A percentile compares a stretch with the other conserved stretches of the same genome.
Conservation (phyloP, 2,888 invertebrate genomes). For the Tribolium freemani region DNA sequence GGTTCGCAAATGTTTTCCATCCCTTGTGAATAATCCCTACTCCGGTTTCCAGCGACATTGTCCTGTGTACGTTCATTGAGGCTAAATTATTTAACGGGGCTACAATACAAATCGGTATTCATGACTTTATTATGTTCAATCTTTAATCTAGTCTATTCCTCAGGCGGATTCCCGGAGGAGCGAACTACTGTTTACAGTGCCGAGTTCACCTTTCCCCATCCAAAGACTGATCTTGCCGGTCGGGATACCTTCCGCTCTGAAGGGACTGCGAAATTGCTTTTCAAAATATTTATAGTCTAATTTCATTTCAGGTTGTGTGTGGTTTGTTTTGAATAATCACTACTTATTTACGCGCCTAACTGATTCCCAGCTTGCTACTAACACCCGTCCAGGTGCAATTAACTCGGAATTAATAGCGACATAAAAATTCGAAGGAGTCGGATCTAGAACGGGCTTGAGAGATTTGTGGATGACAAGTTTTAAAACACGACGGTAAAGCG, state of each 20-base stretch:
- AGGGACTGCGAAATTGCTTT: constrained; percentile 54
- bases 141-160: constrained; percentile 55
- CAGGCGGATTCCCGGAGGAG: constrained; percentile 37
- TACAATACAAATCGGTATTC: constrained; percentile 58
- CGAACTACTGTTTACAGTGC: constrained; percentile 45
- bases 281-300: constrained; percentile 57
- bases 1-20: constrained; percentile 49
- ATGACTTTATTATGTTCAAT: constrained; percentile 60
- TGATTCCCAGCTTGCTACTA: constrained; percentile 23
- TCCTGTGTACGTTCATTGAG: constrained; percentile 43
- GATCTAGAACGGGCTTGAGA: neutral
- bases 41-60: constrained; percentile 49
- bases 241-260: constrained; percentile 44
- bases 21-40: constrained; percentile 48
- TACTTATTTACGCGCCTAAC: constrained; percentile 32
- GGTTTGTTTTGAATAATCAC: constrained; percentile 44
- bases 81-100: constrained; percentile 54
- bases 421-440: constrained; percentile 23
- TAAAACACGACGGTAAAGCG: neutral
- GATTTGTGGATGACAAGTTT: neutral
- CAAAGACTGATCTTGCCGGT: constrained; percentile 41
- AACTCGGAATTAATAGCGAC: constrained; percentile 18
- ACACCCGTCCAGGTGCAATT: constrained; percentile 12
- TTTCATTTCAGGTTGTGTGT: constrained; percentile 45
- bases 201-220: constrained; percentile 48